A percentile compares a stretch with the other conserved stretches of the same genome.
These are phyloP conservation scores for Leptodactylus fuscus DNA, from an alignment of 2,113 vertebrate genomes.

Conservation along the genomic window DNA sequence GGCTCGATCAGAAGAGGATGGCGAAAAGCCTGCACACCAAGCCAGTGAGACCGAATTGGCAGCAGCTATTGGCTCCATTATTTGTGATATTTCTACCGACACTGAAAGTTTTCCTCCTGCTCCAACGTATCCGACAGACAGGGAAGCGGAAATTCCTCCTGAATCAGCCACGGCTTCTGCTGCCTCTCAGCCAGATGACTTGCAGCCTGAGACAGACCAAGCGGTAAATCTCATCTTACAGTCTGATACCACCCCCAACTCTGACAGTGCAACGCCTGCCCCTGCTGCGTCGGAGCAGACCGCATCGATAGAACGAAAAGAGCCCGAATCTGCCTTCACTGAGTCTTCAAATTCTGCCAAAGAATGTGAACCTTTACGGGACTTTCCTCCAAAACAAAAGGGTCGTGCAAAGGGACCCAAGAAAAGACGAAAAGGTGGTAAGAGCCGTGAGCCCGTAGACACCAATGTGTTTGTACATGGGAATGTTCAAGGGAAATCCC, in stretches of 20 bases:
- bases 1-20: conserved; percentile 79
- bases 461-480: conserved; percentile 69
- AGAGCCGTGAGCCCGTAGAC: conserved; percentile 70
- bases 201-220: conserved; percentile 83
- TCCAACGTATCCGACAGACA: conserved; percentile 70
- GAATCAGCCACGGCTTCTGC: conserved; percentile 75
- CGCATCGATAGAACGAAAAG: conserved; percentile 72
- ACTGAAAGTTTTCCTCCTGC: conserved; percentile 83
- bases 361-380: conserved; percentile 70
- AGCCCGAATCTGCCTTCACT: conserved; percentile 70
- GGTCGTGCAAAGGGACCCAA: conserved; percentile 80
- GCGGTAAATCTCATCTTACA: conserved; percentile 80
- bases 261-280: conserved; percentile 62
- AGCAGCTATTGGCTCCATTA: conserved; percentile 96
- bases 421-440: conserved; percentile 79
- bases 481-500: conserved; percentile 66
- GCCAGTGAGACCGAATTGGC: conserved; percentile 95
- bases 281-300: not conserved
- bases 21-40: conserved; percentile 87
- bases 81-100: conserved; percentile 86
- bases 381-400: conserved; percentile 81
- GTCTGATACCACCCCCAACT: conserved; percentile 66
- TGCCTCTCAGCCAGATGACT: conserved; percentile 76
- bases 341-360: conserved; percentile 68
- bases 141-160: conserved; percentile 70